phyloP scores from a whole-genome alignment of 2,113 vertebrate genomes.

The Cairina moschata region DNA sequence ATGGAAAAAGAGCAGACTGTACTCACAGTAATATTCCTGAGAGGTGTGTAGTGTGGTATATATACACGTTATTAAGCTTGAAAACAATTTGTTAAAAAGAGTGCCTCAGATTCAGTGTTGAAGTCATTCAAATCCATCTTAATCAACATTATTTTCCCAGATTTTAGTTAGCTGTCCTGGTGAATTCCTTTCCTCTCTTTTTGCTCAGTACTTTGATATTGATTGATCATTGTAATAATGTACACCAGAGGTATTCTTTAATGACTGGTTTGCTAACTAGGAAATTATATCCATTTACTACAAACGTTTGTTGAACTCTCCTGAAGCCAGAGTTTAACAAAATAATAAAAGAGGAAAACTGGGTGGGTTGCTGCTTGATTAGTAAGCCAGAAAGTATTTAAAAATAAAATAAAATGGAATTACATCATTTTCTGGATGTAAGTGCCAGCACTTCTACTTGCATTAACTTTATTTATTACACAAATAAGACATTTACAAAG shows the following conservation, averaged over 20 bases:
- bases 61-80: constrained; percentile 56
- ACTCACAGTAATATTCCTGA: constrained; percentile 46
- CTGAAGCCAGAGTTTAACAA: constrained; percentile 65
- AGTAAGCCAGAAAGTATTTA: constrained; percentile 64
- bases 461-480: constrained; percentile 92
- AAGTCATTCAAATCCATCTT: constrained; percentile 63
- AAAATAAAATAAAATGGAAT: constrained; percentile 77
- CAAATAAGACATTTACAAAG: constrained; percentile 94
- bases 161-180: constrained; percentile 71
- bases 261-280: constrained; percentile 57
- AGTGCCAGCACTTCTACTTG: constrained; percentile 85
- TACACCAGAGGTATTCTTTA: constrained; percentile 57
- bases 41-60: constrained; percentile 37
- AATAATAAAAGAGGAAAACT: constrained; percentile 63
- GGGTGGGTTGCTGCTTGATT: constrained; percentile 56
- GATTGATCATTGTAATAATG: constrained; percentile 65
- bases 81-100: constrained; percentile 67
- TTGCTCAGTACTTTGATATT: constrained; percentile 42
- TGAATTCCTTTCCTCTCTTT: constrained; percentile 70
- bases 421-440: constrained; percentile 72
- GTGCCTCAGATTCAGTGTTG: constrained; percentile 39
- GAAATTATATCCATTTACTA: constrained; percentile 61
- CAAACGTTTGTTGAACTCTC: constrained; percentile 53
- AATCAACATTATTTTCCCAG: constrained; percentile 72
- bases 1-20: constrained; percentile 27